These are phyloP conservation scores for Erpornis zantholeuca DNA, from an alignment of 2,113 vertebrate species.

Conservation along the genomic window DNA sequence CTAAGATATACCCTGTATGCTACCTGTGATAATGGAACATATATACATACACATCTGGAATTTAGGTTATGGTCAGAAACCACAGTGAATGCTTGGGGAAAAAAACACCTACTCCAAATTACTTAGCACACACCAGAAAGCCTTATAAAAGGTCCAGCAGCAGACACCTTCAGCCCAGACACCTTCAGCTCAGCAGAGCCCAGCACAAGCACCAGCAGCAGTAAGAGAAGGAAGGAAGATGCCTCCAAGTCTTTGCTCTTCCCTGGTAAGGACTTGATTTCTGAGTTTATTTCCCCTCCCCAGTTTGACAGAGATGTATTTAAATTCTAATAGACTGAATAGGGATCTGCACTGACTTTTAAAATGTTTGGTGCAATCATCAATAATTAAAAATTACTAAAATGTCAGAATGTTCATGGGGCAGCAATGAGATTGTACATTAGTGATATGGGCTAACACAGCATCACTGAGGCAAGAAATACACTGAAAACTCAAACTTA, in stretches of 20 bases:
- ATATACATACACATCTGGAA: not conserved
- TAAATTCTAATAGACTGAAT: not conserved
- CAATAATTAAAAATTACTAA: not conserved
- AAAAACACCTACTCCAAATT: not conserved
- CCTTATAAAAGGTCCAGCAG: slow-evolving; percentile 43
- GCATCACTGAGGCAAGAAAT: not conserved
- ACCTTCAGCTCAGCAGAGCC: not conserved
- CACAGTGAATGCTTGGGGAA: not conserved
- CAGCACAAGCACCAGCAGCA: not conserved
- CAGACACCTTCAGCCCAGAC: not conserved
- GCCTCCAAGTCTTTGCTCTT: not conserved
- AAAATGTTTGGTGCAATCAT: not conserved
- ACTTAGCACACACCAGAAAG: slow-evolving; percentile 1
- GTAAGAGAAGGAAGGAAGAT: not conserved
- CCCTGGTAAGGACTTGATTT: slow-evolving; percentile 17
- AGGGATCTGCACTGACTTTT: not conserved
- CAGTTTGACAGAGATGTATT: rapidly evolving
- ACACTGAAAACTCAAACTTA: not conserved
- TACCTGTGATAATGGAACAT: slow-evolving; percentile 29
- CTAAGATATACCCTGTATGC: slow-evolving; percentile 6
- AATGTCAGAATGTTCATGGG: not conserved
- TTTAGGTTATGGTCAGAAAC: slow-evolving; percentile 29
- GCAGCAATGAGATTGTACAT: not conserved
- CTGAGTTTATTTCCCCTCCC: rapidly evolving
- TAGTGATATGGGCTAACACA: not conserved